Base-by-base conservation (phyloP, 2,797 vertebrate species). In the Molossus alvarezi region DNA sequence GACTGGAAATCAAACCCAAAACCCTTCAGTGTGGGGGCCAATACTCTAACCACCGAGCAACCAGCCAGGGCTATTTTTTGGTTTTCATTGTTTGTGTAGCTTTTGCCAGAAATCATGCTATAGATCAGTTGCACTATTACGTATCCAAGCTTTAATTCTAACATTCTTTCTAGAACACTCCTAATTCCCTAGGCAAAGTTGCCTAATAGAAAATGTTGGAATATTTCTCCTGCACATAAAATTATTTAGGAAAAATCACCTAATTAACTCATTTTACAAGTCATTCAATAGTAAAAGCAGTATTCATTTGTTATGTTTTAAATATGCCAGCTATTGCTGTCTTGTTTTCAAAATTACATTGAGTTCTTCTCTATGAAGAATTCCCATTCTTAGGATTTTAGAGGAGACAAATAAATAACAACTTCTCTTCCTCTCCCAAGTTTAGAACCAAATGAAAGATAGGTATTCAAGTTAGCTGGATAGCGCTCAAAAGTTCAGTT, bases 181-280 rank as follows among this genome's bases (percentile, higher is more conserved):
- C 7, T 76, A n/a, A 20, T 90, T 87, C 51, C 84, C 45, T 25
- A 89, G 76, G 23, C 67, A 90, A 97, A 81, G 51, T 62, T 87
- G 27, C 23, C 76, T 88, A 79, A 45, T 12, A 81, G 57, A 90
- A 90, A 88, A 1, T 9, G 62, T 95, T 58, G 69, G 77, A 97
- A 93, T 48, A 77, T 86, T 88, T 84, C 25, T 81, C 41, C 90
- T 86, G 45, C 13, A 67, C 62, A 79, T 27, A 84, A 88, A 86
- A 2, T 14, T 79, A 60, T 88, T 79, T 91, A 69, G 60, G 51
- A 86, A 86, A 93, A 71, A 45, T 33, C 72, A 80, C 27, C 18
- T 21, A 60, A 87, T 91, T 58, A 96, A 93, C 33, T 48, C n/a
- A 87, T 77, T 25, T 88, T 93, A 71, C 94, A 67, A 96, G 37